Conservation (phyloP, 35 echinoderm and acorn worm genomes). For the Apostichopus japonicus region DNA sequence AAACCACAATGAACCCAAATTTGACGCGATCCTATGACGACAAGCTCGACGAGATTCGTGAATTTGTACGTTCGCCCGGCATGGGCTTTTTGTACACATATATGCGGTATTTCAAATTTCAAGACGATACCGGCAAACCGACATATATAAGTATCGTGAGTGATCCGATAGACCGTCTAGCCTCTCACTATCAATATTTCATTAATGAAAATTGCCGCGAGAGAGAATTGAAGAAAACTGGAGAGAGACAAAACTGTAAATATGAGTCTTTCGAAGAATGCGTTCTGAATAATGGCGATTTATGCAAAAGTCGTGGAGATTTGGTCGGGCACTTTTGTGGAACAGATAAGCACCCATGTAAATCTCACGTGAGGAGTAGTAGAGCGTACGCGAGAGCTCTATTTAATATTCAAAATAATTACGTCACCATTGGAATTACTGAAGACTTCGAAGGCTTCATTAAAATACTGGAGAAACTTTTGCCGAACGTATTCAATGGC, state of each 20-base stretch:
- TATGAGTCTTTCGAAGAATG: conserved; percentile 29
- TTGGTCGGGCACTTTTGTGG: conserved; percentile 49
- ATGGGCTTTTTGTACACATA: conserved; percentile 44
- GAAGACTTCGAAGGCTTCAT: conserved; percentile 31
- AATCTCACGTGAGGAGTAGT: background rate
- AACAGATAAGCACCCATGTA: conserved; percentile 4
- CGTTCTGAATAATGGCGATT: background rate
- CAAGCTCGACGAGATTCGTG: background rate
- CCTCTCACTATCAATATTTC: conserved; percentile 16
- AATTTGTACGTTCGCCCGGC: background rate
- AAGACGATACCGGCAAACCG: conserved; percentile 5
- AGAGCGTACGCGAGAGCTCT: background rate
- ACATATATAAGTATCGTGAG: conserved; percentile 53
- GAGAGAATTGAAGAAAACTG: background rate
- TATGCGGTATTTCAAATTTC: conserved; percentile 9
- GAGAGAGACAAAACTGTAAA: background rate
- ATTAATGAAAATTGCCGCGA: background rate
- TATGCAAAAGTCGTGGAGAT: background rate
- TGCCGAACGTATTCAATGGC: conserved; percentile 35
- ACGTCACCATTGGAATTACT: conserved; percentile 14
- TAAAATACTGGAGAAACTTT: conserved; percentile 28
- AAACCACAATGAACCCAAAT: conserved; percentile 22
- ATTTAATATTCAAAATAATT: conserved; percentile 27
- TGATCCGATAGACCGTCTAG: conserved; percentile 46
- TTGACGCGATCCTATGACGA: background rate